These are phyloP conservation scores for Pterois miles DNA, from an alignment of 2,797 vertebrate genomes.

Conservation along the genomic window DNA sequence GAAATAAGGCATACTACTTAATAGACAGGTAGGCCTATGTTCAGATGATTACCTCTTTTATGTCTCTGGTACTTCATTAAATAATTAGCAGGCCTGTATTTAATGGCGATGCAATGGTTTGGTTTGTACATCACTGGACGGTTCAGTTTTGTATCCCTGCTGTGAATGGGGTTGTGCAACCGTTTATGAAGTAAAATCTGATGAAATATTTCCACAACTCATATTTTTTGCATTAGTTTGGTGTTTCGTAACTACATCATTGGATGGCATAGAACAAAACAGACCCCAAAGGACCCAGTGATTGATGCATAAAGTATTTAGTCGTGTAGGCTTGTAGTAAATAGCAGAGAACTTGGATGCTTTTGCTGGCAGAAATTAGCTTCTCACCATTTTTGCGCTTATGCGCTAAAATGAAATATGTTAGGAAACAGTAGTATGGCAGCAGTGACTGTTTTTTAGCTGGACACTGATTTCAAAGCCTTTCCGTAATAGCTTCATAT, in stretches of 20 bases:
- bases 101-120: too few relatives aligned
- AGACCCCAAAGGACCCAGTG: not conserved
- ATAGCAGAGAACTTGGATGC: not conserved
- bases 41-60: too few relatives aligned
- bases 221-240: conserved; percentile 3
- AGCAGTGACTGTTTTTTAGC: not conserved
- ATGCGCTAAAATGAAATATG: not conserved
- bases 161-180: not conserved
- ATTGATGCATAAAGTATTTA: conserved; percentile 30
- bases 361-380: conserved; percentile 12
- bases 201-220: not conserved
- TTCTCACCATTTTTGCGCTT: not conserved
- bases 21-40: too few relatives aligned
- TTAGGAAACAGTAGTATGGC: not conserved
- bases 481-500: not conserved
- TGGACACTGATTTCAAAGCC: not conserved
- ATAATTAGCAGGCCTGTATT: too few relatives aligned
- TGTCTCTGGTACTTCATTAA: too few relatives aligned
- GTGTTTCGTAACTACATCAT: conserved; percentile 11
- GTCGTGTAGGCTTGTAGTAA: not conserved
- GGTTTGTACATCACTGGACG: too few relatives aligned
- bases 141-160: too few relatives aligned
- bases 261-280: conserved; percentile 23
- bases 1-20: too few relatives aligned
- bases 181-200: conserved; percentile 15